phyloP scores from a whole-genome alignment of 2,888 invertebrate species.

The Elgonia sp. region DNA sequence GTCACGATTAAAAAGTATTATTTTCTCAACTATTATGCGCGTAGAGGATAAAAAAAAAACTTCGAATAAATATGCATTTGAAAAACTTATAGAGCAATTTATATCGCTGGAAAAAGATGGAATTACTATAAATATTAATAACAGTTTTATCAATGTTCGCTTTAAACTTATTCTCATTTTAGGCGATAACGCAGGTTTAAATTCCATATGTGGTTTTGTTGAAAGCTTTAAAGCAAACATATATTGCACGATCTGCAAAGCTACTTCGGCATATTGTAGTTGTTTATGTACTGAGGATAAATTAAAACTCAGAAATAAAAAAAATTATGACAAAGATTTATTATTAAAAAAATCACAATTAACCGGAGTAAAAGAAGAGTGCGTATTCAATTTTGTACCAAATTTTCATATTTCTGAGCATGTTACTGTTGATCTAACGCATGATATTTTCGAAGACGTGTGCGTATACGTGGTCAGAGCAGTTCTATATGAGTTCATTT shows the following conservation, averaged over 20 bases:
- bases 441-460: constrained; percentile 72
- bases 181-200: no score
- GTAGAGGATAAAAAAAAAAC: constrained; percentile 77
- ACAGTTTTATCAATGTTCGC: no score
- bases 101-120: no score
- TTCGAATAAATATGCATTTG: constrained; percentile 78
- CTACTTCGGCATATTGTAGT: no score
- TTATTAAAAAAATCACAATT: constrained; percentile 55
- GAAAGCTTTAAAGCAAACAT: no score
- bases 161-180: no score
- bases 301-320: constrained; percentile 64
- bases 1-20: constrained; percentile 75
- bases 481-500: background rate
- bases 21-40: constrained; percentile 79
- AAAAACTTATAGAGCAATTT: constrained; percentile 77
- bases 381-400: constrained; percentile 76
- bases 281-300: constrained; percentile 66
- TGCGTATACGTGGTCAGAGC: constrained; percentile 59
- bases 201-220: no score
- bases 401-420: constrained; percentile 79
- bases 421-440: constrained; percentile 68
- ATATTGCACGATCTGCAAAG: no score
- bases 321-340: constrained; percentile 60
- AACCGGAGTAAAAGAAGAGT: constrained; percentile 77
- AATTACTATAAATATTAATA: no score